phyloP scores from a whole-genome alignment of 2,113 vertebrate genomes.

The Oryzias javanicus region DNA sequence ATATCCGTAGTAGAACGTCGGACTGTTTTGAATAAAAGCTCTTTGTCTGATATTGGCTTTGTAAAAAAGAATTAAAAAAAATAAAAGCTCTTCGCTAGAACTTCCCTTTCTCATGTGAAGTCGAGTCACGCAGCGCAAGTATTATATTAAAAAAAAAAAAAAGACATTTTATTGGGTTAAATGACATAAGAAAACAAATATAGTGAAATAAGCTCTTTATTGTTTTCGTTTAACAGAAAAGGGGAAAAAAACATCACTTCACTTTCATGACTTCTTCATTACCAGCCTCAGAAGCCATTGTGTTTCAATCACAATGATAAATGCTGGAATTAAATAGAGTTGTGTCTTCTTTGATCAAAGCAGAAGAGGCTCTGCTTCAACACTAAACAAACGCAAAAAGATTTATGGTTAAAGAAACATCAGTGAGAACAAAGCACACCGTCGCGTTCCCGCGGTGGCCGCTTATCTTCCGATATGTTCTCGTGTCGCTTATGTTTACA shows the following conservation, averaged over 20 bases:
- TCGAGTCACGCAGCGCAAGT: neutral
- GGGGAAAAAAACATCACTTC: neutral
- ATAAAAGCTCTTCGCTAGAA: constrained; percentile 1
- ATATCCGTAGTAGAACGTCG: constrained; percentile 27
- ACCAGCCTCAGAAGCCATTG: constrained; percentile 8
- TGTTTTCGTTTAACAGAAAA: constrained; percentile 2
- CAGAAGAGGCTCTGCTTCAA: constrained; percentile 20
- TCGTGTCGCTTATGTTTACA: constrained; percentile 33
- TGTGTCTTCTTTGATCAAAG: constrained; percentile 33
- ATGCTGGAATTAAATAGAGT: constrained; percentile 28
- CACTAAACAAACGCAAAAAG: constrained; percentile 17
- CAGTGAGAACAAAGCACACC: constrained; percentile 29
- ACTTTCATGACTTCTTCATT: neutral
- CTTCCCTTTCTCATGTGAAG: constrained; percentile 4
- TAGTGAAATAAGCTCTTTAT: constrained; percentile 6
- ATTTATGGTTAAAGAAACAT: constrained; percentile 42
- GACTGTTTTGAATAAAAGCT: constrained; percentile 37
- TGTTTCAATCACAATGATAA: constrained; percentile 20
- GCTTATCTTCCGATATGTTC: constrained; percentile 24
- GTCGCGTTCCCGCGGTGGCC: constrained; percentile 35
- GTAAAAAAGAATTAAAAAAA: neutral
- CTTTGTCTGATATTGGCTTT: constrained; percentile 33
- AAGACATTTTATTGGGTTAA: constrained; percentile 13
- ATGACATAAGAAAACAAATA: constrained; percentile 21
- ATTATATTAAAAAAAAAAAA: neutral